Evolutionary conservation across 1,140 invertebrate species (phyloP).

Genomic region (Zophobas morio): DNA sequence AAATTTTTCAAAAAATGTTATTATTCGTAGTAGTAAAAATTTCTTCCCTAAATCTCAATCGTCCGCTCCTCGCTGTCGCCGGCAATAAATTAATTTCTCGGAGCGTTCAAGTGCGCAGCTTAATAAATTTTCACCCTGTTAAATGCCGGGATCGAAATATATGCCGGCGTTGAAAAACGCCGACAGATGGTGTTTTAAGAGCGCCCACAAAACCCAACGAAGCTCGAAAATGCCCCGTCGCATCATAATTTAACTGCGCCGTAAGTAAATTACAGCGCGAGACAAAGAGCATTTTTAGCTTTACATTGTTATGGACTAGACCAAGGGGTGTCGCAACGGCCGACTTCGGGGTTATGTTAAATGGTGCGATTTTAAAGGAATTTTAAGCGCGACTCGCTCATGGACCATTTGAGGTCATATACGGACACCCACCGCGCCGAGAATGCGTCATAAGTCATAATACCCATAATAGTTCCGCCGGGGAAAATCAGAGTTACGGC

Average conservation of each 20-base stretch:
- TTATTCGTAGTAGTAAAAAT: too few relatives aligned
- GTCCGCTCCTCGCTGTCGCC: too few relatives aligned
- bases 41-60: too few relatives aligned
- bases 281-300: slow-evolving; percentile 45
- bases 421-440: slow-evolving; percentile 42
- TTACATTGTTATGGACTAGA: slow-evolving; percentile 40
- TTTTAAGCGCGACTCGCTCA: slow-evolving; percentile 43
- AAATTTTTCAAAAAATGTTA: too few relatives aligned
- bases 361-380: slow-evolving; percentile 51
- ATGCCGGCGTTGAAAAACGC: slow-evolving; percentile 23
- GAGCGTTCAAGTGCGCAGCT: slow-evolving; percentile 3
- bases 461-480: slow-evolving; percentile 10
- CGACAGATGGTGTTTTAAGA: slow-evolving; percentile 45
- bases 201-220: slow-evolving; percentile 43
- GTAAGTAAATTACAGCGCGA: slow-evolving; percentile 42
- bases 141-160: slow-evolving; percentile 17
- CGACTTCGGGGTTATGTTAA: slow-evolving; percentile 47
- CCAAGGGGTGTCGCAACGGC: slow-evolving; percentile 47
- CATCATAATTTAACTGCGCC: slow-evolving; percentile 46
- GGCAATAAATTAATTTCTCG: too few relatives aligned
- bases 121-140: slow-evolving; percentile 33
- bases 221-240: slow-evolving; percentile 44
- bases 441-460: background rate
- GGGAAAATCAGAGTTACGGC: background rate
- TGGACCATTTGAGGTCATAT: slow-evolving; percentile 50